phyloP scores from a whole-genome alignment of 1,140 invertebrate genomes.

The Dufourea novaeangliae region DNA sequence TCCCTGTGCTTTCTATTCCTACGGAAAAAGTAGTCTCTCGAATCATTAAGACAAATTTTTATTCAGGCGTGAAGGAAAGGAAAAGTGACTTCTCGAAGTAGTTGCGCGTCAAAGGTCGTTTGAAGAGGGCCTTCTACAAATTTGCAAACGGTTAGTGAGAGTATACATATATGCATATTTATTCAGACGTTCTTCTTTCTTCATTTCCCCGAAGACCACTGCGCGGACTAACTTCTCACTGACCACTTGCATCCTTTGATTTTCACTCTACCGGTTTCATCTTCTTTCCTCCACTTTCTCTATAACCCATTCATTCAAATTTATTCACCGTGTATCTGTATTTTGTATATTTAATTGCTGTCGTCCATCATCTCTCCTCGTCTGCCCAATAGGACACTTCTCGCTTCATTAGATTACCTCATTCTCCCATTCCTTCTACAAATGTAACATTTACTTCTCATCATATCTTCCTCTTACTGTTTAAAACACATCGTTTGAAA shows the following conservation, averaged over 20 bases:
- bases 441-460: no score
- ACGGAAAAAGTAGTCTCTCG: neutral
- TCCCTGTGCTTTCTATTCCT: neutral
- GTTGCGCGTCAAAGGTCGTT: constrained; percentile 26
- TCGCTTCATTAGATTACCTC: no score
- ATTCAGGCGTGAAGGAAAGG: neutral
- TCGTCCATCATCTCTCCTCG: no score
- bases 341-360: no score
- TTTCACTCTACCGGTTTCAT: neutral
- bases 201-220: constrained; percentile 41
- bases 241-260: constrained; percentile 17
- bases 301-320: no score
- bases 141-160: constrained; percentile 66
- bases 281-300: no score
- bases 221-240: constrained; percentile 10
- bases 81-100: constrained; percentile 2
- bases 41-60: neutral
- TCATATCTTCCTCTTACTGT: no score
- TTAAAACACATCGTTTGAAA: no score
- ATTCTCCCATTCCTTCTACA: no score
- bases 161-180: constrained; percentile 65
- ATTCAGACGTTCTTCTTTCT: constrained; percentile 57
- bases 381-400: no score
- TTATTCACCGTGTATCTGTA: no score
- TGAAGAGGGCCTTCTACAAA: constrained; percentile 57